A percentile compares a stretch with the other conserved stretches of the same genome.
Evolutionary conservation across 2,113 vertebrate genomes (phyloP).

Genomic region (Eupsittula cactorum): DNA sequence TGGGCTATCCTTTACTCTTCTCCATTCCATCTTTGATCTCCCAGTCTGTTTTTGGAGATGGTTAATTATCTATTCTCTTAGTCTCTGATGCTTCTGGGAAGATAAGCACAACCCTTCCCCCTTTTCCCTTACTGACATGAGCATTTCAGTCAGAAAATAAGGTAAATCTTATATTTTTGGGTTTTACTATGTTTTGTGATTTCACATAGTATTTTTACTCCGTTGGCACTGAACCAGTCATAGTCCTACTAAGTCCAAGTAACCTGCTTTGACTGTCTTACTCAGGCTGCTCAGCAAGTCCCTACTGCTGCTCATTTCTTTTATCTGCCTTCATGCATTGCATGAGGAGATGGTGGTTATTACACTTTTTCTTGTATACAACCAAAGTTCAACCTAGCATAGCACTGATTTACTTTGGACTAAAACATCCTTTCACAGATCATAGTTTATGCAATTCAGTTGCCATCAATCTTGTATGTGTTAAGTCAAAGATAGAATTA

Average conservation of each 20-base stretch:
- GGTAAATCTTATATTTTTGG: background rate
- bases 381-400: background rate
- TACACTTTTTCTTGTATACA: background rate
- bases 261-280: background rate
- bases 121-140: fast-evolving
- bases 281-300: background rate
- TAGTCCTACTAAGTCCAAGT: background rate
- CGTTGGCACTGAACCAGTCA: background rate
- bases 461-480: background rate
- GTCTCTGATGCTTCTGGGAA: background rate
- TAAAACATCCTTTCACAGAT: background rate
- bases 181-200: background rate
- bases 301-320: background rate
- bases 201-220: background rate
- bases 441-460: background rate
- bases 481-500: background rate
- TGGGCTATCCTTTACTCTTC: background rate
- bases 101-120: fast-evolving
- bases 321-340: background rate
- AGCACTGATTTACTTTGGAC: background rate
- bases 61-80: background rate
- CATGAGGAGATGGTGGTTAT: background rate
- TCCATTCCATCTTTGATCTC: background rate
- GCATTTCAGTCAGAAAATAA: background rate
- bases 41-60: background rate